Evolutionary conservation across 2,888 invertebrate species (phyloP), one percentile per base, ranked within the genome.

Genomic region (Physocephala rufipes): DNA sequence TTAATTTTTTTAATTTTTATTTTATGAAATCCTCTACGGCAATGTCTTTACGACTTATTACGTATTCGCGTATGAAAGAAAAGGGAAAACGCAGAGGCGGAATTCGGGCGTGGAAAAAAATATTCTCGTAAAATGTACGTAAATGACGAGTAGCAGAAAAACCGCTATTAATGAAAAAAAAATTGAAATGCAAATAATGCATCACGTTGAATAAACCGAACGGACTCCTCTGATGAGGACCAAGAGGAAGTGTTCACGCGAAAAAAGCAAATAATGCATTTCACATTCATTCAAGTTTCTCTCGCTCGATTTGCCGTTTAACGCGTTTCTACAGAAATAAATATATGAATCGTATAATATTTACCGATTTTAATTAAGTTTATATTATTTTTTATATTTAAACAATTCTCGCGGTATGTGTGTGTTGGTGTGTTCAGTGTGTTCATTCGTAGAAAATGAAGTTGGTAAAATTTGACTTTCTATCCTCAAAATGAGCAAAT

Each of bases 261-360:
- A 79, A 83, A 82, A 82, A 81, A 81, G 82, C 81, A 83, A 82
- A 83, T 82, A 82, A 82, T 77, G 77, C 79, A 78, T 80, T 81
- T n/a, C n/a, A 71, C 71, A 61, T 74, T 71, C 74, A 71, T 24
- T 73, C 36, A 1, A 61, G n/a, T n/a, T n/a, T n/a, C n/a, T 47
- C 72, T 75, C 67, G 58, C 68, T 67, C 63, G 64, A 70, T 67
- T 19, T 28, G 51, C 15, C 13, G n/a, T n/a, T n/a, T n/a, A 15
- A 45, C 63, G 24, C 21, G 19, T 13, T 59, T 26, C 63, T 24
- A 1, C 47, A 30, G 21, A 49, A 16, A 30, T 63, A 36, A 28
- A n/a, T n/a, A n/a, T 16, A 26, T 30, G 62, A 51, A 58, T 47
- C 13, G 47, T 16, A 43, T 59, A 65, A 19, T 65, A 68, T 68